Evolutionary conservation across 2,113 vertebrate species (phyloP).

Genomic region (Pan troglodytes): DNA sequence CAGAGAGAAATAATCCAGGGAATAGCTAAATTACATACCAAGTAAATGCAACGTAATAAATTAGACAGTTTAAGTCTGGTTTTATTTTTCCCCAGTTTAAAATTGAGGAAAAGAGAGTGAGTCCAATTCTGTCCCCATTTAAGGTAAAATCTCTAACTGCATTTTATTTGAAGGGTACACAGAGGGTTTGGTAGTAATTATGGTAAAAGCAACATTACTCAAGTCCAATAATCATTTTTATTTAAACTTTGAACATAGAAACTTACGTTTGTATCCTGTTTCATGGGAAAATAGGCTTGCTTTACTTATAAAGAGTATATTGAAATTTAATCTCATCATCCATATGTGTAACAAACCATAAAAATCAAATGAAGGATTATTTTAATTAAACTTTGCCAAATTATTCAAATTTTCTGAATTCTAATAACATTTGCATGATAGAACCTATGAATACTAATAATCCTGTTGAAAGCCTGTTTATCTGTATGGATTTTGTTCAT

Average conservation of each 20-base stretch:
- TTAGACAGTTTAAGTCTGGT: background rate
- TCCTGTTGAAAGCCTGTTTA: background rate
- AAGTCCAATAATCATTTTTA: background rate
- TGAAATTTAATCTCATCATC: background rate
- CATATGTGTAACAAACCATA: background rate
- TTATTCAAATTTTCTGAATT: background rate
- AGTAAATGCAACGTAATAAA: background rate
- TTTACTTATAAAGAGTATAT: background rate
- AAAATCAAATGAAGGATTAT: background rate
- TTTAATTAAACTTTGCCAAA: background rate
- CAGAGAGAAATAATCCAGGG: background rate
- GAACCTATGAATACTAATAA: background rate
- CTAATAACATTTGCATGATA: background rate
- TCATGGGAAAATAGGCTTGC: background rate
- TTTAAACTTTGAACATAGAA: background rate
- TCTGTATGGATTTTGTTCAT: too few species aligned
- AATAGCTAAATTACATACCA: background rate
- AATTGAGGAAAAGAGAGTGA: background rate
- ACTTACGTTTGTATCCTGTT: background rate
- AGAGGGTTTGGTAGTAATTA: background rate
- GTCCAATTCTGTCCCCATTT: background rate
- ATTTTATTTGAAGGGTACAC: background rate
- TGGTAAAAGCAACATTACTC: background rate
- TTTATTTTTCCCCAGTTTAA: background rate
- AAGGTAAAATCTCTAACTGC: background rate